Base-by-base conservation (phyloP, 2,113 vertebrate genomes). In the Eurypyga helias region DNA sequence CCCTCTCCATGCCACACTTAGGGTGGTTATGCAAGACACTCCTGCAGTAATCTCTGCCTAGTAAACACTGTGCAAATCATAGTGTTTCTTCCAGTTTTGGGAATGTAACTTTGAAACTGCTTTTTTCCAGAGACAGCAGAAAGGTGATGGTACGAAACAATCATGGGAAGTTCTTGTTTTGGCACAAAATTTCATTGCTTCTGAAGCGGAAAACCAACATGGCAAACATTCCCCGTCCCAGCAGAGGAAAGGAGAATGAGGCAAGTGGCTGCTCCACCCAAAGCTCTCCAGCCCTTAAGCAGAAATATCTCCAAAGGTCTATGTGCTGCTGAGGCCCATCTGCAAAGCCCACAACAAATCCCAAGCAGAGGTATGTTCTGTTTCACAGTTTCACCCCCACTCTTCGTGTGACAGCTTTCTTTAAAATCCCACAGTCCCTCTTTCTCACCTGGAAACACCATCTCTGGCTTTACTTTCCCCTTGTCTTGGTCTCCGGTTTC, bases 401-500 rank as follows among this genome's bases (percentile, higher is more conserved):
- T 92, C 43, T 67, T 96, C 52, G 31, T 6, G 38, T n/a, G 73
- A 71, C 33, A 93, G 69, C 52, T 78, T 91, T 64, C 69, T 89
- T 84, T 87, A 89, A 43, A 89, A 86, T 82, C 28, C 52, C 31
- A 49, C 26, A 73, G 66, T 72, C 88, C 21, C 52, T 89, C 65
- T 89, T 91, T 93, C 52, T 84, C 77, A 82, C 52, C 81, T 87
- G 69, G 60, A 94, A 94, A 91, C 33, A 89, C 12, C 19, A 91
- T 52, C 24, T 82, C 41, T 83, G 48, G 26, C n/a, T 91, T 76
- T 3, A 81, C 49, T 69, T 94, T 87, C 17, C 36, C 19, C 29
- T 76, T 73, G 54, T 36, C 65, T 84, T 60, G 48, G 57, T 73
- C 21, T 90, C 85, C 66, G 31, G 17, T 96, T 96, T 90, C 75